Base-by-base conservation (phyloP, 1,140 invertebrate genomes). In the Meloidogyne chitwoodi region DNA sequence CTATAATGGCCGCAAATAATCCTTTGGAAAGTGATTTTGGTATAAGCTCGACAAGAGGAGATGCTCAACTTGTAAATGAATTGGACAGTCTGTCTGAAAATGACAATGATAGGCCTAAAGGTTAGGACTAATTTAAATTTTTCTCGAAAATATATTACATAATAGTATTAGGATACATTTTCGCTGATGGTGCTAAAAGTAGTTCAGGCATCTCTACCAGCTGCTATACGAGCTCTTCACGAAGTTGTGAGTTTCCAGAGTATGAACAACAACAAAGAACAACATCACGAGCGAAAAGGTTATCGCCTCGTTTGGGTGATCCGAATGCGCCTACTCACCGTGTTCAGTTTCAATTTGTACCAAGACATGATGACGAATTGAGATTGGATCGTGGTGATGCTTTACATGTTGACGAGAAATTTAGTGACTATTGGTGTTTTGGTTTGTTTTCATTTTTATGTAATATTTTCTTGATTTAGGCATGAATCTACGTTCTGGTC, bases 401-500 rank as follows among this genome's bases (percentile, higher is more conserved):
- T 6, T 92, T 98, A 80, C 96, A 97, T 85, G 94, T 98, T 77
- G 93, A 95, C 83, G 94, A 94, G 87, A 94, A 97, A 88, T 93
- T 92, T 16, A 95, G 98, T 81, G 95, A 98, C 88, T 89, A 96
- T 65, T 98, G 96, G 95, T 96, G 94, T 89, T 94, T 96, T 92
- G 95, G 76, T 77, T 22, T 24, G 24, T 78, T 48, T 22, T n/a
- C 16, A 38, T 12, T 24, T 24, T 16, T 38, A 16, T 48, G 11
- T 77, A 29, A 41, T n/a, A 16, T 8, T 78, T 75, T 85, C 88
- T 73, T 83, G 29, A 10, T 94, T 93, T 48, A 77, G 76, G 93
- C 61, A 93, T 96, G 0, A 98, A 98, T 89, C 88, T 98, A 66
- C 90, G 94, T 79, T 94, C 94, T 0, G 93, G 93, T 27, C 90